A percentile compares a stretch with the other conserved stretches of the same genome.
Evolutionary conservation across 2,797 vertebrate genomes (phyloP).

Genomic region (Sebastes elongatus): DNA sequence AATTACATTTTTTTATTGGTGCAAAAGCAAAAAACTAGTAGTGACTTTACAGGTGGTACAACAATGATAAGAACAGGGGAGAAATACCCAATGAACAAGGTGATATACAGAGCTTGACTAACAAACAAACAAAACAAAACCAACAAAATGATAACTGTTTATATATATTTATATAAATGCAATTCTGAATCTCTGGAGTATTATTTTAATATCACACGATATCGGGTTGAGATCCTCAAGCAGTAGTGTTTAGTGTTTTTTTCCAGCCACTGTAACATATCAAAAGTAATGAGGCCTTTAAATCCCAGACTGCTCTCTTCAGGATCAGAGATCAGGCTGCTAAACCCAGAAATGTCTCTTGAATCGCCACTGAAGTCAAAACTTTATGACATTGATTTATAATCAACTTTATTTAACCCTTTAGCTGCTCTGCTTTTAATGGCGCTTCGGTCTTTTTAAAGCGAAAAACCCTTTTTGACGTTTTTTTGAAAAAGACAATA

Average conservation of each 20-base stretch:
- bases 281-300: constrained; percentile 26
- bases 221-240: neutral
- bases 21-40: no score
- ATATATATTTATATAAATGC: neutral
- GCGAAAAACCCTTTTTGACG: constrained; percentile 16
- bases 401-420: constrained; percentile 9
- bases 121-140: no score
- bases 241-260: neutral
- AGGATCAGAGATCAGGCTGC: neutral
- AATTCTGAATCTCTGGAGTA: neutral
- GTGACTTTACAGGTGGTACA: neutral
- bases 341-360: constrained; percentile 5
- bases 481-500: constrained; percentile 22
- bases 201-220: constrained; percentile 3
- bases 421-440: neutral
- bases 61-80: neutral
- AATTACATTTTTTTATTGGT: neutral
- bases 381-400: constrained; percentile 1
- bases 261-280: neutral
- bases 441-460: neutral
- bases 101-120: accelerated
- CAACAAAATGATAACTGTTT: neutral
- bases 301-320: constrained; percentile 2
- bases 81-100: accelerated
- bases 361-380: neutral